A percentile compares a stretch with the other conserved stretches of the same genome.
Conservation (phyloP, 2,797 vertebrate species). For the Myotis planiceps region DNA sequence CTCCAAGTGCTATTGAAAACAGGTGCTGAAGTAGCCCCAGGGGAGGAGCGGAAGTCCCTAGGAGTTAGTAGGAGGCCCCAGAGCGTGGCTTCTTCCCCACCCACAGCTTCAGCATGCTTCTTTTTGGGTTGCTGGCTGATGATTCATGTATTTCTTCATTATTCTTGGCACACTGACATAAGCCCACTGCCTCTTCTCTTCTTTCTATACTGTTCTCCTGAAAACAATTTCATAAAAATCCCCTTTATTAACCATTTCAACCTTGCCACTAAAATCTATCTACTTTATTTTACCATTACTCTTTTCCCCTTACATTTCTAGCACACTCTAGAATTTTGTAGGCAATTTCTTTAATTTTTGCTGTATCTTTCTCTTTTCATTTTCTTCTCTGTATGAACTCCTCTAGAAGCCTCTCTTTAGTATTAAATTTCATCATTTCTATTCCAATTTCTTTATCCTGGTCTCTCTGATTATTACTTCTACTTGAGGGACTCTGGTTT, state of each 20-base stretch:
- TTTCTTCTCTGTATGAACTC: background rate
- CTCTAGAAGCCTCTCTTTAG: background rate
- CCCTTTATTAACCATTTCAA: background rate
- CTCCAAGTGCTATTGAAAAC: background rate
- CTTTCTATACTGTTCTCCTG: background rate
- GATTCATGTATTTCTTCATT: conserved; percentile 39
- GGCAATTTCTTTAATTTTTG: background rate
- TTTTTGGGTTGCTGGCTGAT: background rate
- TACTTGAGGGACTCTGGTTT: background rate
- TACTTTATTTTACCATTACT: background rate
- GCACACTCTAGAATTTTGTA: background rate
- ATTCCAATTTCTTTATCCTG: background rate
- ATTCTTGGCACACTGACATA: conserved; percentile 1
- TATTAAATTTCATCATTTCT: background rate
- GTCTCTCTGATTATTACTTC: background rate
- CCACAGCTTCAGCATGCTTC: background rate
- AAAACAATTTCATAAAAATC: conserved; percentile 44
- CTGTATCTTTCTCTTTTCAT: background rate
- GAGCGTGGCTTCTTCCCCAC: background rate
- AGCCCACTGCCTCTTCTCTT: background rate
- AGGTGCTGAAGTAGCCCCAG: background rate
- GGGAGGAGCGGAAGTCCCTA: background rate
- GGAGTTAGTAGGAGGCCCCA: background rate
- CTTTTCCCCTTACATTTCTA: background rate
- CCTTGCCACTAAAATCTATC: background rate